Evolutionary conservation across 2,888 invertebrate genomes (phyloP), one percentile per base, ranked within the genome.

Genomic region (Suillia variegata): DNA sequence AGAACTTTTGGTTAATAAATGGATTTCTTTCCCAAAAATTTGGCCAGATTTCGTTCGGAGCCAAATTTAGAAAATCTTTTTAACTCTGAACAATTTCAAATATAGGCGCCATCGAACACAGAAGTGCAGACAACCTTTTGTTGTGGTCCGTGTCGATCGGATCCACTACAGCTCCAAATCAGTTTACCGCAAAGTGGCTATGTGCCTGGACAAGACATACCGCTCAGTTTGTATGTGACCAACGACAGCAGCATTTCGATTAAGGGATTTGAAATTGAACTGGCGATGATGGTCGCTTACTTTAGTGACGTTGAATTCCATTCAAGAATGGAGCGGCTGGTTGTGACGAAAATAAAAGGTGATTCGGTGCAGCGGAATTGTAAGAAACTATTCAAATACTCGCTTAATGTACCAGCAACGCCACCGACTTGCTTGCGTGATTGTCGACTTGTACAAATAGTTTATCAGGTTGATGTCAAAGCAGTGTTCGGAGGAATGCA

Each of bases 211-310:
- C 70, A 76, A 56, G 42, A 56, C 21, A 70, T 76, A 53, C 61
- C 66, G 0, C 50, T 71, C 1, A 62, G 24, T 10, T 57, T 86
- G 1, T 84, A 85, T 64, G 79, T 87, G 1, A 84, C 85, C 64
- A 88, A 88, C 77, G 80, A 82, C 24, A 86, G 86, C 6, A 83
- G 83, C 49, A 78, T 84, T n/a, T 71, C 71, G 20, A 80, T 87
- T n/a, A 56, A 57, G 42, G 69, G 69, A 54, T 50, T 71, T 0
- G 60, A 58, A 52, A 59, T 68, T 8, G 63, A 65, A n/a, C 26
- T 73, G n/a, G 61, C 67, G 5, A 70, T 70, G 71, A 4, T 66
- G 0, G 57, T 66, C 0, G 59, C 38, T 8, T 50, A 63, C 12
- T 66, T 62, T 13, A 67, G 69, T 51, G 62, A 64, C 20, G 70